A percentile compares a stretch with the other conserved stretches of the same genome.
phyloP scores from a whole-genome alignment of 2,113 vertebrate species.

The Nothoprocta perdicaria region DNA sequence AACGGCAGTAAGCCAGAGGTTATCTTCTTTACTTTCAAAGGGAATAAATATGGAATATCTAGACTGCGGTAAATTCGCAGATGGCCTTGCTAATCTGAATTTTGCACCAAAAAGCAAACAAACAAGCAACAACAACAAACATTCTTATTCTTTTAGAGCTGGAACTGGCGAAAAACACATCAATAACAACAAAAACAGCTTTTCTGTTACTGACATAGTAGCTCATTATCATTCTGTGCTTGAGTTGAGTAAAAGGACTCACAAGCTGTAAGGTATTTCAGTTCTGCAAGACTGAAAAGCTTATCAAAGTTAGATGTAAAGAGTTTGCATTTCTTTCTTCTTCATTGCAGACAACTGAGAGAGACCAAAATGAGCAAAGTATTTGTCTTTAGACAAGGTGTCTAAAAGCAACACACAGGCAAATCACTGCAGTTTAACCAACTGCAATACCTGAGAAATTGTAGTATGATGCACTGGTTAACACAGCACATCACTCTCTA shows the following conservation, averaged over 20 bases:
- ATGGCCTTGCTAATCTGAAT: neutral
- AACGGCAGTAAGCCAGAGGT: neutral
- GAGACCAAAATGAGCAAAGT: neutral
- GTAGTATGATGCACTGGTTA: neutral
- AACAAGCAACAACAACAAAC: no score
- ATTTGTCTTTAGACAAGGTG: neutral
- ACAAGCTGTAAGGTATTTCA: accelerated
- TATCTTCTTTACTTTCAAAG: neutral
- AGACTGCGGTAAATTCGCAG: neutral
- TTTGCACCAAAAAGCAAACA: neutral
- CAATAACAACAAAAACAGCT: neutral
- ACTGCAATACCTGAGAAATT: neutral
- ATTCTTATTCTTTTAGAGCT: neutral
- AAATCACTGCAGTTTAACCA: neutral
- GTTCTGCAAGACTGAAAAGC: neutral
- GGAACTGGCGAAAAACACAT: neutral
- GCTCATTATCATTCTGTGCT: neutral
- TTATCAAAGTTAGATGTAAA: neutral
- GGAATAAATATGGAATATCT: neutral
- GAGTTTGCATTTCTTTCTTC: neutral
- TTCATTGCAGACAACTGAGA: neutral
- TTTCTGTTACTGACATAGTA: neutral
- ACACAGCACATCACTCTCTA: neutral
- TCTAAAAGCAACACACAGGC: neutral
- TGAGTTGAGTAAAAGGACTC: neutral